A percentile compares a stretch with the other conserved stretches of the same genome.
Evolutionary conservation across 2,888 invertebrate species (phyloP).

Genomic region (Coleophora deauratella): DNA sequence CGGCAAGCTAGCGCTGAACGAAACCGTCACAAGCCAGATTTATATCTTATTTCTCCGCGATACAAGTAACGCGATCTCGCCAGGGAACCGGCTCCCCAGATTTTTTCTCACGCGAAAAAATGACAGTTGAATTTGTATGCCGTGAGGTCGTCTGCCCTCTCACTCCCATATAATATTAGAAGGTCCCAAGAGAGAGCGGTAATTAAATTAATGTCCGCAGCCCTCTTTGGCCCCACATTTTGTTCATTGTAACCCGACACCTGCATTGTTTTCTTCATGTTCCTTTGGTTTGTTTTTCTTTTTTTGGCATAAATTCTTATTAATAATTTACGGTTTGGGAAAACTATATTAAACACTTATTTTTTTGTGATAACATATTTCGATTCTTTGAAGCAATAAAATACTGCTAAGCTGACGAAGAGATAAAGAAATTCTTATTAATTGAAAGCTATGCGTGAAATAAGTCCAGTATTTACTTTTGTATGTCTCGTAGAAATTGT

Average conservation of each 20-base stretch:
- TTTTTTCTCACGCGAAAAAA: conserved; percentile 73
- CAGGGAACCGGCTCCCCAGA: conserved; percentile 65
- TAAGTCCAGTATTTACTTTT: too few species aligned
- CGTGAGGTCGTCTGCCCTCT: conserved; percentile 40
- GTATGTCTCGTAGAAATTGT: too few species aligned
- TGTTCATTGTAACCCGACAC: conserved; percentile 65
- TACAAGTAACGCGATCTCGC: conserved; percentile 57
- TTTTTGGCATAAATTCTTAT: conserved; percentile 19
- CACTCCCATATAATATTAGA: conserved; percentile 63
- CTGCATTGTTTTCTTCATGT: conserved; percentile 60
- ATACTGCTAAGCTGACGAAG: too few species aligned
- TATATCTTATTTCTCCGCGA: conserved; percentile 48
- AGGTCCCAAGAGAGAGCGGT: conserved; percentile 56
- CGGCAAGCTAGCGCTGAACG: background rate
- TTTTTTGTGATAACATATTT: too few species aligned
- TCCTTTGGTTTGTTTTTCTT: conserved; percentile 31
- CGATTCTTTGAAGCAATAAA: too few species aligned
- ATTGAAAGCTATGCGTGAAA: too few species aligned
- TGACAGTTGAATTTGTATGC: conserved; percentile 64
- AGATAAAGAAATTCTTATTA: too few species aligned
- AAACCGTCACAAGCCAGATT: conserved; percentile 45
- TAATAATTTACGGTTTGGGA: too few species aligned
- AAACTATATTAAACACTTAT: too few species aligned
- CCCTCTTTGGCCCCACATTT: conserved; percentile 54
- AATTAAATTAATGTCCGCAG: conserved; percentile 72